These are phyloP conservation scores for Plutella xylostella DNA, from an alignment of 2,888 invertebrate species.

Conservation along the genomic window DNA sequence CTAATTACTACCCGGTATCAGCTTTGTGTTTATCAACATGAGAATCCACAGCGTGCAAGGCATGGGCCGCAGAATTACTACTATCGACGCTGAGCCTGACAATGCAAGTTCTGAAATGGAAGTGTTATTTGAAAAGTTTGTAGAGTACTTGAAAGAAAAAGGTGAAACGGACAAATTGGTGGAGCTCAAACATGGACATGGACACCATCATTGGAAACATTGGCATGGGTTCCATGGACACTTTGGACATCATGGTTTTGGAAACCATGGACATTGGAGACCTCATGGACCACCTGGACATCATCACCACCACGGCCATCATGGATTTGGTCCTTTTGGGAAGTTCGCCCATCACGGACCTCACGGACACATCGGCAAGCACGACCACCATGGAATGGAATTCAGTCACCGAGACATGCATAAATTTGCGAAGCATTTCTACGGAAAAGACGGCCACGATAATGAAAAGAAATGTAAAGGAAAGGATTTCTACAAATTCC, in stretches of 20 bases:
- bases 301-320: background rate
- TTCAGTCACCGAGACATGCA: background rate
- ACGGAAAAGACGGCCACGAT: conserved; percentile 24
- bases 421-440: background rate
- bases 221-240: background rate
- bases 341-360: conserved; percentile 22
- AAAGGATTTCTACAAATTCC: too few species aligned
- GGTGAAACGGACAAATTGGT: background rate
- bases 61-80: too few species aligned
- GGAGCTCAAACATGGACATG: background rate
- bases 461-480: background rate
- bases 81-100: too few species aligned
- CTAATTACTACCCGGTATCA: too few species aligned
- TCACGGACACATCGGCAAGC: conserved; percentile 5
- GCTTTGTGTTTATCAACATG: too few species aligned
- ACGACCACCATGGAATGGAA: conserved; percentile 9
- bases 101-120: conserved; percentile 10
- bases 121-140: background rate
- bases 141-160: background rate
- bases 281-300: too few species aligned
- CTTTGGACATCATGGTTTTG: background rate
- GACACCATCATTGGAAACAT: background rate
- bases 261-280: too few species aligned
- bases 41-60: too few species aligned
- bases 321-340: conserved; percentile 13